phyloP scores from a whole-genome alignment of 2,888 invertebrate genomes.

The Lochmaea capreae region DNA sequence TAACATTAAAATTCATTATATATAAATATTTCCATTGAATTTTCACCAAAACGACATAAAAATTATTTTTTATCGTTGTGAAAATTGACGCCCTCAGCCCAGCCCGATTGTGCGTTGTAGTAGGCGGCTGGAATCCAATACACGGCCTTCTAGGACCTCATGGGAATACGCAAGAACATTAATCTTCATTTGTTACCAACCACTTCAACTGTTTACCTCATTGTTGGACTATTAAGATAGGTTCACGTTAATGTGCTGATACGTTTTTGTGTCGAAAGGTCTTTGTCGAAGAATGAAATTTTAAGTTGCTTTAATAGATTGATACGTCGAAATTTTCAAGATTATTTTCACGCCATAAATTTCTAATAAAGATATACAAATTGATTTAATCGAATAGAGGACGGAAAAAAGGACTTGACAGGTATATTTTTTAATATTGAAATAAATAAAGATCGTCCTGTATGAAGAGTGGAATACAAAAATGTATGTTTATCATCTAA shows the following conservation, averaged over 20 bases:
- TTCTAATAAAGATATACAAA: constrained; percentile 40
- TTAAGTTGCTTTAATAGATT: constrained; percentile 23
- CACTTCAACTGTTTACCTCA: constrained; percentile 63
- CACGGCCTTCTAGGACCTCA: constrained; percentile 51
- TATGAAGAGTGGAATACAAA: too few relatives aligned
- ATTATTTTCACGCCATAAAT: constrained; percentile 29
- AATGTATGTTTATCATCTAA: too few relatives aligned
- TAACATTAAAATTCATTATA: too few relatives aligned
- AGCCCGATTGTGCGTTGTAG: constrained; percentile 14
- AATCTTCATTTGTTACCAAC: constrained; percentile 66
- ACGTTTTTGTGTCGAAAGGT: constrained; percentile 39
- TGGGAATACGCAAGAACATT: constrained; percentile 62
- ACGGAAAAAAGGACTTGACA: neutral
- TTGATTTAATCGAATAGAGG: constrained; percentile 28
- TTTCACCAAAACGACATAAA: too few relatives aligned
- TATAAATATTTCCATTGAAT: too few relatives aligned
- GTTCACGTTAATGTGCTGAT: constrained; percentile 53
- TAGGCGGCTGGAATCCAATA: constrained; percentile 46
- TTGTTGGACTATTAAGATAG: constrained; percentile 58
- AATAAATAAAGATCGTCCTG: too few relatives aligned
- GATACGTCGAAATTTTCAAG: constrained; percentile 8
- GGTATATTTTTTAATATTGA: neutral
- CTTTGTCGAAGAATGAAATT: constrained; percentile 12
- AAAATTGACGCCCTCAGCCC: neutral
- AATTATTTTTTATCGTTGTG: too few relatives aligned